Evolutionary conservation across 2,888 invertebrate genomes (phyloP).

Genomic region (Eumacrocentrus americanus): DNA sequence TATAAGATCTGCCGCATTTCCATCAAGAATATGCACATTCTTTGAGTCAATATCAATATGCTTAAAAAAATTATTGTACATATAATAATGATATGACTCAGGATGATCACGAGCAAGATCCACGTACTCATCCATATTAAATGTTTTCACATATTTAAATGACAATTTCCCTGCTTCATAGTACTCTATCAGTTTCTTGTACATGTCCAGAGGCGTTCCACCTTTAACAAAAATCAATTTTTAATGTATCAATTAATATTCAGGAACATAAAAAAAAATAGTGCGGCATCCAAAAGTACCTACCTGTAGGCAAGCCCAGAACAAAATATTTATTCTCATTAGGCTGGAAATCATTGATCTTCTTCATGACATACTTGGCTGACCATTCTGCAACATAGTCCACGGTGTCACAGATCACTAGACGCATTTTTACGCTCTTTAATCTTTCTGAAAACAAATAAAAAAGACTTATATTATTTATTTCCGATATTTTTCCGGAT

Average conservation of each 20-base stretch:
- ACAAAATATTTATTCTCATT: slow-evolving; percentile 86
- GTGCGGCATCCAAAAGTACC: too few relatives aligned
- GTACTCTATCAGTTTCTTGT: slow-evolving; percentile 89
- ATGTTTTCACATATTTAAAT: slow-evolving; percentile 96
- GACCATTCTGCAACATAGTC: slow-evolving; percentile 91
- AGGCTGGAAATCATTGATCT: slow-evolving; percentile 89
- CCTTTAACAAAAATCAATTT: too few relatives aligned
- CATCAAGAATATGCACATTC: slow-evolving; percentile 92
- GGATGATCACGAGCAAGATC: slow-evolving; percentile 90
- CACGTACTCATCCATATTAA: slow-evolving; percentile 99
- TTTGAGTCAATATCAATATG: slow-evolving; percentile 94
- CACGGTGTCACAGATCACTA: slow-evolving; percentile 87
- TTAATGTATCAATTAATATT: too few relatives aligned
- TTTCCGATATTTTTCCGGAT: too few relatives aligned
- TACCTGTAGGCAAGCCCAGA: slow-evolving; percentile 95
- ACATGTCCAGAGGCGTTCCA: slow-evolving; percentile 97
- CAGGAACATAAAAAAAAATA: too few relatives aligned
- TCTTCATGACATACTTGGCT: slow-evolving; percentile 91
- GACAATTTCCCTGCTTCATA: slow-evolving; percentile 87
- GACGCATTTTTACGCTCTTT: slow-evolving; percentile 84
- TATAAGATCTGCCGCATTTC: slow-evolving; percentile 86
- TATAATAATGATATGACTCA: slow-evolving; percentile 98
- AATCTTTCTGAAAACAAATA: too few relatives aligned
- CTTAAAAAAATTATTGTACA: slow-evolving; percentile 98
- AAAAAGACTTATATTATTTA: too few relatives aligned